Percentiles rank a stretch among this genome's conserved stretches.
Conservation (phyloP, 2,888 invertebrate species). For the Tipula lateralis region DNA sequence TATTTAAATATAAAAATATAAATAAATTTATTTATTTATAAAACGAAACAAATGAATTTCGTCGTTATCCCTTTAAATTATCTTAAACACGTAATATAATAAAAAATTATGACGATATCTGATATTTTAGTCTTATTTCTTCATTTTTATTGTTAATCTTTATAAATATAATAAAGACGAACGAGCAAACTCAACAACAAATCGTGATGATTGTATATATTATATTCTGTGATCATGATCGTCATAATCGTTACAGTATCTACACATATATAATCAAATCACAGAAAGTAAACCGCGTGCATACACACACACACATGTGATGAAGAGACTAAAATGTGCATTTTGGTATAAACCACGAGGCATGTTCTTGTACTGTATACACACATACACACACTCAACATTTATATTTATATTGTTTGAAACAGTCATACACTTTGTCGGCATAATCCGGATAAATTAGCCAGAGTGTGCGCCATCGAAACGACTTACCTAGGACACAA, state of each 20-base stretch:
- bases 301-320: not conserved
- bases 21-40: not conserved
- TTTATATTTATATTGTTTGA: not conserved
- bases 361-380: not conserved
- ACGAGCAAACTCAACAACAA: not conserved
- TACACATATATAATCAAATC: not conserved
- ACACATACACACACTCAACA: not conserved
- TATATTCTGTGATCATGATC: not conserved
- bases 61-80: conserved; percentile 1
- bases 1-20: not conserved
- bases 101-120: conserved; percentile 24
- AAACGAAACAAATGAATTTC: not conserved
- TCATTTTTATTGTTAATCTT: conserved; percentile 13
- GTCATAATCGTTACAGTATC: not conserved
- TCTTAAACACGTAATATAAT: conserved; percentile 24
- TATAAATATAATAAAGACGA: not conserved
- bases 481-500: not conserved
- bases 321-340: not conserved
- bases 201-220: not conserved
- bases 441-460: not conserved
- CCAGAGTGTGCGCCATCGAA: not conserved
- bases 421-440: not conserved
- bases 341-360: not conserved
- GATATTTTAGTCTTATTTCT: conserved; percentile 7
- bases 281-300: too few relatives aligned